Base-by-base conservation (phyloP, 2,797 vertebrate genomes). In the Peromyscus melanophrys region DNA sequence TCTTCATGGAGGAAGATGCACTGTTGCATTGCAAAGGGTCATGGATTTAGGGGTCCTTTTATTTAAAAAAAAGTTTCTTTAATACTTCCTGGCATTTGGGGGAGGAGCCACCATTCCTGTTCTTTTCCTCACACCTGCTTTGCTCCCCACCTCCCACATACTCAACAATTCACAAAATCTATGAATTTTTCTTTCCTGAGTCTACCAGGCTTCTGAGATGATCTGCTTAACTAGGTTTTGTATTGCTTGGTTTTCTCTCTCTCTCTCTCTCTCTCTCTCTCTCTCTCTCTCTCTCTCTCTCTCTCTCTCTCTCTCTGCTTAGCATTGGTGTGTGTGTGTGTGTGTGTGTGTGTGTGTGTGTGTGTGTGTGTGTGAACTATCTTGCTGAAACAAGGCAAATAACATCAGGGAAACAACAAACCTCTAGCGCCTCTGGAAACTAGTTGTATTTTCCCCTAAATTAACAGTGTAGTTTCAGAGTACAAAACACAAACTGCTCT, bases 381-480 rank as follows among this genome's bases (percentile, higher is more conserved):
- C 90, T 96, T 96, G 10, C 85, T 69, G 40, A 96, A 80, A 92
- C 16, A 96, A 97, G 52, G 87, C 82, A 97, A 97, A 89, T 89
- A 94, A 90, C 52, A 93, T 95, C 81, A 97, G 82, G 40, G 89
- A 97, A 98, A 96, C 59, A 95, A 83, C 87, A 96, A 69, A 85
- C 40, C 78, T 83, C 31, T 69, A 97, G 69, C 67, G 43, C 63
- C 77, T 93, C 27, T 88, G 76, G 77, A 95, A 97, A 93, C 77
- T n/a, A 97, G 69, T 84, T 85, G 16, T 92, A 65, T 57, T 89
- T 94, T 86, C n/a, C 46, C 25, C 94, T 95, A 95, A 96, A 97
- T 95, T 96, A 94, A 92, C 92, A 96, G 89, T 94, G 84, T 84
- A 78, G 73, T 96, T 89, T 96, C 85, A 90, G 43, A 97, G 11